These are phyloP conservation scores for Cantharis lateralis DNA, from an alignment of 2,888 invertebrate species.

Conservation along the genomic window DNA sequence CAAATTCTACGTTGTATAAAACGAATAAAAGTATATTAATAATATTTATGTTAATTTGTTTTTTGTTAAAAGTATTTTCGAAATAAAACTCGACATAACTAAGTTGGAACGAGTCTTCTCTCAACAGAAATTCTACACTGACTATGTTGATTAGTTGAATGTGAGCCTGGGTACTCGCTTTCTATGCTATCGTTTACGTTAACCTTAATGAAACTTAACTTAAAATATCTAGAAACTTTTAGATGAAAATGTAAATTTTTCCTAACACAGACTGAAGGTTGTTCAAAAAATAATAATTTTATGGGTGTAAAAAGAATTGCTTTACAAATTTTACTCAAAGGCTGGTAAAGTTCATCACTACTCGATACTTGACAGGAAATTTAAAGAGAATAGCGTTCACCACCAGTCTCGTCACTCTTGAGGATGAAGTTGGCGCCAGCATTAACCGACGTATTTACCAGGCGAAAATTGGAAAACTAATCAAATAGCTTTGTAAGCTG, in stretches of 20 bases:
- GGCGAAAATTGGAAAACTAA: constrained; percentile 26
- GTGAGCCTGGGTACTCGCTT: neutral
- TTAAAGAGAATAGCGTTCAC: constrained; percentile 19
- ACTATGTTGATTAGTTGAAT: neutral
- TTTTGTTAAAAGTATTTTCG: neutral
- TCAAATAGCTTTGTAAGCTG: constrained; percentile 15
- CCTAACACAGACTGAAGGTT: neutral
- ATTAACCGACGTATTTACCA: constrained; percentile 21
- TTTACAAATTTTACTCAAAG: neutral
- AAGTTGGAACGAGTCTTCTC: neutral
- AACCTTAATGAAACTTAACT: neutral
- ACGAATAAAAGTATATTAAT: neutral
- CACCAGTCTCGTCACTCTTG: constrained; percentile 10
- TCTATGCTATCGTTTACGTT: neutral
- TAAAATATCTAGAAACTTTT: neutral
- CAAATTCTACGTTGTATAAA: neutral
- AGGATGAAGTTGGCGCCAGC: constrained; percentile 23
- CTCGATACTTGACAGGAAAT: constrained; percentile 24
- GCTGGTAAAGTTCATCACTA: constrained; percentile 9
- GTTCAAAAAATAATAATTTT: neutral
- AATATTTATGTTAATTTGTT: neutral
- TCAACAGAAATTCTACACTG: neutral
- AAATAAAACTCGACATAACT: neutral
- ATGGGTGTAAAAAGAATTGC: neutral
- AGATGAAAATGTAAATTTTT: neutral